Percentiles rank a stretch among this genome's conserved stretches.
phyloP scores from a whole-genome alignment of 2,113 vertebrate genomes.

The Argyrosomus japonicus region DNA sequence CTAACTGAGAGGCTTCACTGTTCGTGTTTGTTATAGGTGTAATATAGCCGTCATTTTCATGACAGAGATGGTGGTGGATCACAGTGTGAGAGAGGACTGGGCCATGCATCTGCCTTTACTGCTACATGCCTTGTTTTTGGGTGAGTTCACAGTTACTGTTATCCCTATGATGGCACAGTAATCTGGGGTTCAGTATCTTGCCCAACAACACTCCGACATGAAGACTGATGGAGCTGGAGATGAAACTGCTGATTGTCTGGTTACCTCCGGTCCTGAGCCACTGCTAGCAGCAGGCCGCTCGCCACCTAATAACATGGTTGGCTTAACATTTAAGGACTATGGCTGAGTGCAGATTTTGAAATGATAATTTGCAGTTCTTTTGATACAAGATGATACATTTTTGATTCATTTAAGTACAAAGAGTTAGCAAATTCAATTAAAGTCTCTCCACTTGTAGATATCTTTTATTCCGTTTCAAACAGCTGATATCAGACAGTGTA shows the following conservation, averaged over 20 bases:
- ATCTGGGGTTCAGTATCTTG: too few species aligned
- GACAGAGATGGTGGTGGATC: constrained; percentile 98
- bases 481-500: not conserved
- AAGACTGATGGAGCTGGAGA: too few species aligned
- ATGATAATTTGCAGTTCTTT: not conserved
- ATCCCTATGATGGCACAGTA: not conserved
- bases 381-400: not conserved
- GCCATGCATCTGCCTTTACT: constrained; percentile 93
- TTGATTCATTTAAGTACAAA: not conserved
- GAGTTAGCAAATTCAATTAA: not conserved
- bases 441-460: not conserved
- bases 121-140: constrained; percentile 94
- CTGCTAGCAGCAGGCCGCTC: too few species aligned
- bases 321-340: not conserved
- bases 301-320: not conserved
- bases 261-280: too few species aligned
- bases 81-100: constrained; percentile 97
- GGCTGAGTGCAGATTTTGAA: not conserved
- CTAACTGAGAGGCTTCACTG: not conserved
- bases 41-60: constrained; percentile 98
- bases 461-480: not conserved
- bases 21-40: constrained; percentile 84
- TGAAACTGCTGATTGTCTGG: too few species aligned
- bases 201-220: too few species aligned
- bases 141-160: constrained; percentile 78